Evolutionary conservation across 2,113 vertebrate species (phyloP).

Genomic region (Chionis minor): DNA sequence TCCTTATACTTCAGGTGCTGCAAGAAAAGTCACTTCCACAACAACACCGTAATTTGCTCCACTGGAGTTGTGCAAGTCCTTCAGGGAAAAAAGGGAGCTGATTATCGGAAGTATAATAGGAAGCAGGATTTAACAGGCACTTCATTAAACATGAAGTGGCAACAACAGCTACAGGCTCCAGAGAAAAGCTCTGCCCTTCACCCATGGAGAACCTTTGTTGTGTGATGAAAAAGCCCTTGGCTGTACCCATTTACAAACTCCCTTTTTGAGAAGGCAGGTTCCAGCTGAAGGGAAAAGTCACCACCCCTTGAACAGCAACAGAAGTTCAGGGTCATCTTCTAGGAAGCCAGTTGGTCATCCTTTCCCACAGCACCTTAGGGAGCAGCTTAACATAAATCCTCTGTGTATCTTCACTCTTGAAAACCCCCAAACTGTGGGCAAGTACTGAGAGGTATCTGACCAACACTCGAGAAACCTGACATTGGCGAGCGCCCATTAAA

Average conservation of each 20-base stretch:
- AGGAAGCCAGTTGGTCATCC: background rate
- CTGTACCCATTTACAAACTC: background rate
- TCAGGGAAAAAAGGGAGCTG: background rate
- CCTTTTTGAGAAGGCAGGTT: background rate
- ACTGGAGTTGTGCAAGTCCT: background rate
- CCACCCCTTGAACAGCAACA: background rate
- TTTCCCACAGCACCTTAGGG: background rate
- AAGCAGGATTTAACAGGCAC: background rate
- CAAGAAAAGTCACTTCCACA: background rate
- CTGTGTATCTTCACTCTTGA: background rate
- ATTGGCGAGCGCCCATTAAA: background rate
- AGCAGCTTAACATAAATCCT: background rate
- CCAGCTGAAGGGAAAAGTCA: background rate
- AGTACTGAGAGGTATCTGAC: background rate
- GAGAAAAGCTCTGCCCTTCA: accelerated
- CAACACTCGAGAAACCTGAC: background rate
- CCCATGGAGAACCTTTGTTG: background rate
- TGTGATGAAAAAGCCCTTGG: background rate
- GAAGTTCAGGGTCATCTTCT: background rate
- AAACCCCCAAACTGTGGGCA: background rate
- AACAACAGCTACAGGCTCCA: background rate
- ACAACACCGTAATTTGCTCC: background rate
- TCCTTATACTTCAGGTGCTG: background rate
- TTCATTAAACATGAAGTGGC: background rate
- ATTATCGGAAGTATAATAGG: background rate